Evolutionary conservation across 1,140 invertebrate genomes (phyloP).

Genomic region (Diuraphis noxia): DNA sequence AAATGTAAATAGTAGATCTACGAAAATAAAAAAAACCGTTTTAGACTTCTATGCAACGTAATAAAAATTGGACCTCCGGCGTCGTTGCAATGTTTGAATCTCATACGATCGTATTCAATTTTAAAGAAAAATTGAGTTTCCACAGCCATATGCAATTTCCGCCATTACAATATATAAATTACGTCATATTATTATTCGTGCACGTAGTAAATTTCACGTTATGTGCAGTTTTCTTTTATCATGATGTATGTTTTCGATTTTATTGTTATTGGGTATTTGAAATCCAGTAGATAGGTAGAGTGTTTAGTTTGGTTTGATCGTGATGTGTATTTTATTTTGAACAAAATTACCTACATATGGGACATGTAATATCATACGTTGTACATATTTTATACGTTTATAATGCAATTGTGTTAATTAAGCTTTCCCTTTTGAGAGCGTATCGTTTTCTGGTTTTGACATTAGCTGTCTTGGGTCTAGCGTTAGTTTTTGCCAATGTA

Average conservation of each 20-base stretch:
- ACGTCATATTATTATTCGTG: neutral
- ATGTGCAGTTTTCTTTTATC: neutral
- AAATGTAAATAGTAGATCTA: neutral
- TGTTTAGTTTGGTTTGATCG: neutral
- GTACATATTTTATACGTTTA: neutral
- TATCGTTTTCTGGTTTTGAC: neutral
- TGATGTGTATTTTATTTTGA: neutral
- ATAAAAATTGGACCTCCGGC: neutral
- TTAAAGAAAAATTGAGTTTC: neutral
- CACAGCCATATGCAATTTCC: neutral
- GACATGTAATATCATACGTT: neutral
- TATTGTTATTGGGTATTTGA: neutral
- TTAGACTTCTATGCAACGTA: neutral
- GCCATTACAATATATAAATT: neutral
- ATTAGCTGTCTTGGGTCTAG: neutral
- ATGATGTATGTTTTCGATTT: neutral
- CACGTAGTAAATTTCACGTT: neutral
- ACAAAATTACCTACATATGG: too few relatives aligned
- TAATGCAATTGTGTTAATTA: neutral
- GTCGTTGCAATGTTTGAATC: too few relatives aligned
- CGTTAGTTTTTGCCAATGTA: slow-evolving; percentile 19
- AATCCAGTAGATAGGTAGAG: neutral
- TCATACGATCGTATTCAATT: neutral
- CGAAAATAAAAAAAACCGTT: neutral
- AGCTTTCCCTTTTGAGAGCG: neutral